Evolutionary conservation across 2,888 invertebrate species (phyloP), one percentile per base, ranked within the genome.

Genomic region (Colletes collaris): DNA sequence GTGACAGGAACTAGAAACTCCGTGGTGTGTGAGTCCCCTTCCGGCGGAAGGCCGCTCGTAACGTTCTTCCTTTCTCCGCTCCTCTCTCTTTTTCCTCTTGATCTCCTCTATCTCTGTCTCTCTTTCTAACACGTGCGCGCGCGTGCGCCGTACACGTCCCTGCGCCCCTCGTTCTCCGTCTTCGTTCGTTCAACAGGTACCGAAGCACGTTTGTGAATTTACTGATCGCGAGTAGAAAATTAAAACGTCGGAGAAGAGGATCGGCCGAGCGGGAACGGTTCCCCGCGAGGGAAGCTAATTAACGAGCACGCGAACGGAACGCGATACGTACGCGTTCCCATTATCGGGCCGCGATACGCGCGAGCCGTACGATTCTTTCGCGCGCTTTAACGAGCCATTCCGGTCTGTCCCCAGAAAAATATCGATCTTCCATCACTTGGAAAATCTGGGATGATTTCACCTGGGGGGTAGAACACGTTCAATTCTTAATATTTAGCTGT

Each of bases 1-100:
- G 72, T 68, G 86, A 86, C 86, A 86, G 86, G 86, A 86, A 84
- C 86, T 86, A 82, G 86, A 84, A 84, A 86, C 80, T 74, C 73
- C 75, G 76, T 68, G 76, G 80, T 80, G 82, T 77, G 73, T 70
- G 84, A 80, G 86, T 83, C 80, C 66, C 76, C 81, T 86, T 86
- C 86, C 86, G 86, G 69, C 86, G 86, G 86, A 86, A 86, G 84
- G 82, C 80, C 81, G 72, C 80, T 80, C 83, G 86, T 75, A 86
- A 76, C 75, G 81, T 70, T 79, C 76, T 84, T 81, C 86, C 84
- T 84, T 69, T 75, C 73, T 58, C 72, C 70, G 7, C 63, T 50
- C 44, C 73, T 40, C 13, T 56, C 37, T 19, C 56, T 6, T 52
- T 11, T 49, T 53, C 52, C 50, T 59, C 52, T 37, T 16, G 35